Base-by-base conservation (phyloP, 2,113 vertebrate species). In the Lycocorax pyrrhopterus region DNA sequence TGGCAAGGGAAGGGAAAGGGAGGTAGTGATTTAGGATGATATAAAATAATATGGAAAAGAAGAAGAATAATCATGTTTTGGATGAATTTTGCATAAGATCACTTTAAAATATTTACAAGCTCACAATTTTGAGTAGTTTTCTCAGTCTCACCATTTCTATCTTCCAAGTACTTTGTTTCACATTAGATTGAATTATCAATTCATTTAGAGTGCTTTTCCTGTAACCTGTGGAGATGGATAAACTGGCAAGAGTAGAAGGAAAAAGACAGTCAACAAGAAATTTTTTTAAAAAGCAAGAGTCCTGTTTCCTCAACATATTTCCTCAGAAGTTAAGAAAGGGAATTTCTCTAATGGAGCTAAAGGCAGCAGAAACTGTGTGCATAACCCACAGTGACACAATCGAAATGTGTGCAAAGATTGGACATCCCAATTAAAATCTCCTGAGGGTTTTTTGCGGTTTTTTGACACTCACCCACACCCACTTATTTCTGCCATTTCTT, bases 91-190 rank as follows among this genome's bases (percentile, higher is more conserved):
- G 58, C 64, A 71, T 81, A 84, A 63, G 30, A 68, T 62, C 35
- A n/a, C 52, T 75, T 81, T 78, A 82, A 96, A 96, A 94, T 84
- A 91, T 82, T 85, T 83, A 63, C 55, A 71, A 9, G 13, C 32
- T 81, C 49, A 35, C 9, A 22, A 49, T 58, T 85, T 44, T 10
- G 17, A 41, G 25, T 26, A 12, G 9, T 71, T 84, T 77, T 81
- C 32, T 77, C 67, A 52, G 19, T 21, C 12, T 93, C 19, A 44
- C 27, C 20, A 66, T 80, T 89, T 60, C n/a, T 44, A 19, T 53
- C 41, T 80, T 85, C 5, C 33, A 91, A 85, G 87, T 66, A 22
- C 10, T 51, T 53, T 27, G 13, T 32, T 88, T 85, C 55, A 60
- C 13, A 33, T 58, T 78, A 67, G 16, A 23, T 56, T 62, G 63